Evolutionary conservation across 2,797 vertebrate genomes (phyloP).

Genomic region (Kryptopterus vitreolus): DNA sequence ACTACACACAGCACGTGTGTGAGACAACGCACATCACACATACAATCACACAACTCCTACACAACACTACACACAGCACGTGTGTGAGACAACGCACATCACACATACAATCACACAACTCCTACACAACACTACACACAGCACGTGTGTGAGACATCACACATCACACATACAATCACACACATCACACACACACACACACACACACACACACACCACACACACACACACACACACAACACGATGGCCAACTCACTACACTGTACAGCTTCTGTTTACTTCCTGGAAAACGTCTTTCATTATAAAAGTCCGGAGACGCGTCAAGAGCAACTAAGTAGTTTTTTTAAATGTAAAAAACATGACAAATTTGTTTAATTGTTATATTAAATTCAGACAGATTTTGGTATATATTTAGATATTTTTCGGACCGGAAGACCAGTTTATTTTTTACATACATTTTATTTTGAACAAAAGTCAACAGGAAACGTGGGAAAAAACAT

Average conservation of each 20-base stretch:
- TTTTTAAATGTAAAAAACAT: not conserved
- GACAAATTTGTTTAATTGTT: no score
- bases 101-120: no score
- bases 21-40: not conserved
- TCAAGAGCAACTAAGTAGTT: not conserved
- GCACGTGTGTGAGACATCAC: not conserved
- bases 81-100: not conserved
- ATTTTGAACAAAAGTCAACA: not conserved
- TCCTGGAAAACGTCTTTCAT: slow-evolving; percentile 30
- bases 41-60: no score
- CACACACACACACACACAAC: not conserved
- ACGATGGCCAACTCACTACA: not conserved
- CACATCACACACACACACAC: no score
- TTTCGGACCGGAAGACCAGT: not conserved
- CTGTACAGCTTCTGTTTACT: not conserved
- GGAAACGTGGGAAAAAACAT: not conserved
- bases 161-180: not conserved
- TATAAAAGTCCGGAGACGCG: slow-evolving; percentile 20
- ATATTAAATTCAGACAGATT: not conserved
- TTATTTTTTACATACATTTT: slow-evolving; percentile 22
- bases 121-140: not conserved
- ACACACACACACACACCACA: not conserved
- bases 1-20: not conserved
- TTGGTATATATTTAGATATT: not conserved
- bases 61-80: not conserved